Evolutionary conservation across 2,888 invertebrate species (phyloP).

Genomic region (Lycocerus yunnanus): DNA sequence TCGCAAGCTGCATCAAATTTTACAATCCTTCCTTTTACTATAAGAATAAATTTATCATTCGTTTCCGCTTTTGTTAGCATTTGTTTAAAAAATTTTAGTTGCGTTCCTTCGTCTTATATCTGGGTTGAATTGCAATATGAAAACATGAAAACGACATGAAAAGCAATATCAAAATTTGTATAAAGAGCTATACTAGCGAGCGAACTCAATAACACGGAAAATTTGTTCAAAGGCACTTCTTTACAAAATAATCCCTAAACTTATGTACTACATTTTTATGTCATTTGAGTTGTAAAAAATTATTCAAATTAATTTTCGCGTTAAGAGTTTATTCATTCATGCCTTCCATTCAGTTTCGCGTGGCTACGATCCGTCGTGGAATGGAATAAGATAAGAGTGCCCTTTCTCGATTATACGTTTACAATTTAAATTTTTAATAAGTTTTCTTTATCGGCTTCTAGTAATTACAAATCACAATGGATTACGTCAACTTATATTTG

Average conservation of each 20-base stretch:
- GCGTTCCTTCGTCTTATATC: too few species aligned
- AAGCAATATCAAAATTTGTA: not conserved
- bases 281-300: not conserved
- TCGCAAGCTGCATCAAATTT: not conserved
- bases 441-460: conserved; percentile 17
- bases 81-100: not conserved
- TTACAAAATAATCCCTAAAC: not conserved
- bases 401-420: conserved; percentile 9
- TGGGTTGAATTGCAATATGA: not conserved
- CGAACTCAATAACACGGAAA: not conserved
- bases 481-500: conserved; percentile 25
- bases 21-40: too few species aligned
- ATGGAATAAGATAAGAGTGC: not conserved
- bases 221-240: not conserved
- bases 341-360: not conserved
- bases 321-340: not conserved
- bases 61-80: not conserved
- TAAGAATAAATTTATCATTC: not conserved
- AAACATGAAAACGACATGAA: too few species aligned
- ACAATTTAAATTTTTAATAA: conserved; percentile 29
- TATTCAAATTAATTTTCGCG: not conserved
- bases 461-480: conserved; percentile 30
- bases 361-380: not conserved
- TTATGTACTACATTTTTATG: not conserved
- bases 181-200: not conserved